Base-by-base conservation (phyloP, 1,140 invertebrate genomes). In the Drosophila sp. region DNA sequence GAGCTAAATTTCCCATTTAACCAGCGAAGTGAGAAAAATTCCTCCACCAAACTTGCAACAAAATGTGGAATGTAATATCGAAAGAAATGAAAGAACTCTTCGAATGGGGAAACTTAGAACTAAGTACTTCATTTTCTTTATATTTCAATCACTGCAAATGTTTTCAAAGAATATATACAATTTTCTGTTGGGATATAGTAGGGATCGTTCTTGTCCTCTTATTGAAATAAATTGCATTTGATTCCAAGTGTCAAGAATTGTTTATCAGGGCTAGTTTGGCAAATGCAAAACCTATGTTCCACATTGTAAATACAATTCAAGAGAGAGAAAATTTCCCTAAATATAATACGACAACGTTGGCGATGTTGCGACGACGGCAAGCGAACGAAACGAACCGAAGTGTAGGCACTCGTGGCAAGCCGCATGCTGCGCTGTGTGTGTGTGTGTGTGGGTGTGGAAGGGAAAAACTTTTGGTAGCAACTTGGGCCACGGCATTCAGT, bases 381-480 rank as follows among this genome's bases (percentile, higher is more conserved):
- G 30, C 54, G 60, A 67, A 71, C 54, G 54, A 73, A 74, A 54
- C 8, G 35, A 27, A 35, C 57, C 70, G 71, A 77, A 54, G 38
- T 35, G 27, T 8, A 33, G 25, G 27, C 38, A 23, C 3, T 29
- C 64, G 64, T 44, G 11, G 5, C 65, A 29, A 27, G 44, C 23
- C 44, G 11, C 55, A 7, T 29, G 70, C 44, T 65, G 60, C 32
- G 35, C 35, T 38, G 10, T 38, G 35, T 38, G 7, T 38, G 35
- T 30, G 30, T 30, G 30, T 30, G 30, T 44, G 41, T 17, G 23
- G 35, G 38, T 80, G 76, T 69, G 73, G 60, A 68, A 69, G 74
- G 62, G 68, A 63, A 70, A 35, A 33, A 17, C 10, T 38, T 85
- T 86, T 86, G 85, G 76, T 83, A 83, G 83, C 76, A 87, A 82